Conservation (phyloP, 2,113 vertebrate genomes). For the Plecturocebus donacophilus region DNA sequence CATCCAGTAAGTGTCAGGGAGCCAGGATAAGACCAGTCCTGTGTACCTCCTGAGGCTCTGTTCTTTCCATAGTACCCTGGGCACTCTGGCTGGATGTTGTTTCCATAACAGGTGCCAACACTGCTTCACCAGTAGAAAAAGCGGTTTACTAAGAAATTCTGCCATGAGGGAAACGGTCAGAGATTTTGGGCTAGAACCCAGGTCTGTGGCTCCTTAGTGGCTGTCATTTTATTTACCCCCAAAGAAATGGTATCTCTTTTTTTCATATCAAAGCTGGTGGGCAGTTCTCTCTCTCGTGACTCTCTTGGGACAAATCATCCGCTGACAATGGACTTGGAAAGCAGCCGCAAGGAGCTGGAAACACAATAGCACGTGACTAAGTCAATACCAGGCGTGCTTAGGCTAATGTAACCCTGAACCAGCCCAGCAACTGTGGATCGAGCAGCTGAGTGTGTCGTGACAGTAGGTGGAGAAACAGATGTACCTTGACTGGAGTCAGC, state of each 20-base stretch:
- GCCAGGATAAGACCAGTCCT: not conserved
- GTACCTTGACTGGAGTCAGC: slow-evolving; percentile 33
- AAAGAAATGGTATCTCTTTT: not conserved
- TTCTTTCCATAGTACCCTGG: not conserved
- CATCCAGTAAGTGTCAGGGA: not conserved
- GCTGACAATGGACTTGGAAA: not conserved
- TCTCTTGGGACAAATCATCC: not conserved
- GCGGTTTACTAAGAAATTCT: not conserved
- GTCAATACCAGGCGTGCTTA: not conserved
- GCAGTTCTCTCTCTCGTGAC: not conserved
- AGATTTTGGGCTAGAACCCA: not conserved
- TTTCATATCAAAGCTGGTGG: not conserved
- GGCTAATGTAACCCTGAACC: not conserved
- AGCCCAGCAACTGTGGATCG: not conserved
- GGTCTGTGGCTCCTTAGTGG: not conserved
- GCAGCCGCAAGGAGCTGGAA: not conserved
- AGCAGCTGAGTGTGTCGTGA: not conserved
- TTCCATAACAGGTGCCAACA: not conserved
- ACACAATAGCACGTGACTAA: not conserved
- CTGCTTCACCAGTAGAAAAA: not conserved
- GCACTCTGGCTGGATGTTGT: not conserved
- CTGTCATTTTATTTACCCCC: not conserved
- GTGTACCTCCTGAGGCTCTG: not conserved
- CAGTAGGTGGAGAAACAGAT: slow-evolving; percentile 30
- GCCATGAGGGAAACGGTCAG: not conserved